Conservation (phyloP, 2,797 vertebrate genomes). For the Poeciliopsis turneri region DNA sequence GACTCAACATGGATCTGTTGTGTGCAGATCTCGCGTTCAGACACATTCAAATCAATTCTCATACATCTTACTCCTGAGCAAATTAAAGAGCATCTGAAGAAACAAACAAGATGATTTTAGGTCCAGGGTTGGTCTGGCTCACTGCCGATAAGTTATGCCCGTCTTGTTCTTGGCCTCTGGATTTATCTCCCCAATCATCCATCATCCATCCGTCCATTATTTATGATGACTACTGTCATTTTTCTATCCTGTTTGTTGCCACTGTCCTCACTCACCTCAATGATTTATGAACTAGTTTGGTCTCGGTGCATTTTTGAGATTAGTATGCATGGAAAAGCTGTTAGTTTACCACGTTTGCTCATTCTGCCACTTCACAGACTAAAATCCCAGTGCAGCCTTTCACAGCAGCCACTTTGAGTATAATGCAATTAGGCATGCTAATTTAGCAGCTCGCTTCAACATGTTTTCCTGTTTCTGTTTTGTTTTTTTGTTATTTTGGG, state of each 20-base stretch:
- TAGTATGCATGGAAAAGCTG: conserved; percentile 50
- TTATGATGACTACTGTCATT: conserved; percentile 68
- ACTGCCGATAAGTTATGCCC: conserved; percentile 51
- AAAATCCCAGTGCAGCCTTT: conserved; percentile 32
- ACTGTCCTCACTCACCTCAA: conserved; percentile 58
- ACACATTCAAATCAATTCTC: conserved; percentile 9
- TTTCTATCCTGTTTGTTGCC: conserved; percentile 34
- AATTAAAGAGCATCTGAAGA: conserved; percentile 11
- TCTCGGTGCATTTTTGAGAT: conserved; percentile 56
- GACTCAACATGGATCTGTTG: neutral
- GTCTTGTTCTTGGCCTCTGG: conserved; percentile 49
- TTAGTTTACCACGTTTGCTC: conserved; percentile 31
- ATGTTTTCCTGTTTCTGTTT: conserved; percentile 33
- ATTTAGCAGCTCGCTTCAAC: conserved; percentile 51
- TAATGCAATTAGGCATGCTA: conserved; percentile 56
- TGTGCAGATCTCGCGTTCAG: conserved; percentile 14
- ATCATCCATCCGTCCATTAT: conserved; percentile 74
- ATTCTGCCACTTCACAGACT: conserved; percentile 20
- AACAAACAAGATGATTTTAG: neutral
- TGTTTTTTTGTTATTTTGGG: neutral
- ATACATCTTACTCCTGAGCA: conserved; percentile 19
- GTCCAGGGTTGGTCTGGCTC: conserved; percentile 1
- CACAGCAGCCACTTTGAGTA: conserved; percentile 29
- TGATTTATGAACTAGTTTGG: conserved; percentile 77
- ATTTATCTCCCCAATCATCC: conserved; percentile 69